Evolutionary conservation across 2,113 vertebrate genomes (phyloP).

Genomic region (Quiscalus mexicanus): DNA sequence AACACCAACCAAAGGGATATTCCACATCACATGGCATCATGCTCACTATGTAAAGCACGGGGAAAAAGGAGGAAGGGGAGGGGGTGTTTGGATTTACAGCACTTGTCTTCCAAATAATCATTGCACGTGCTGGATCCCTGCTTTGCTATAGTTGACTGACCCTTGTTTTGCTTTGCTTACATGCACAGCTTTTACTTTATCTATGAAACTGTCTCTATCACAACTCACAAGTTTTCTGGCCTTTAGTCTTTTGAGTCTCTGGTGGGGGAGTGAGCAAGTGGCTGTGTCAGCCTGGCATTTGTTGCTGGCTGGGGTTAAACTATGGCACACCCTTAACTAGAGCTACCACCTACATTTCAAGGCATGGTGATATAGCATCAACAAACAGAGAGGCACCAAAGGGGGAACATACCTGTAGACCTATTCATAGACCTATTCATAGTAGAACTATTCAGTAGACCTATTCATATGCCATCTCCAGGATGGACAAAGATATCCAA

Average conservation of each 20-base stretch:
- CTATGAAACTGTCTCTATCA: not conserved
- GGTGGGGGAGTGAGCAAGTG: not conserved
- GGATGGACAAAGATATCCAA: not conserved
- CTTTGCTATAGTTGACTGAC: not conserved
- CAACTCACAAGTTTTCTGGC: not conserved
- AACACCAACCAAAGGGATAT: not conserved
- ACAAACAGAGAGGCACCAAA: not conserved
- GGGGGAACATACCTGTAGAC: rapidly evolving
- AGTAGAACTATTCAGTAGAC: not conserved
- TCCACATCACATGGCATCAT: not conserved
- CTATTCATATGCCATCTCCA: rapidly evolving
- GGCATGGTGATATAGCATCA: not conserved
- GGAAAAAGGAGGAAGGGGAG: not conserved
- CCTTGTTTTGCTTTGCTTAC: not conserved
- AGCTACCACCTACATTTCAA: not conserved
- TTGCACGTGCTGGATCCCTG: not conserved
- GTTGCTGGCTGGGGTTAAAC: not conserved
- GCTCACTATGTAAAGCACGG: not conserved
- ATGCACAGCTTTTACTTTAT: not conserved
- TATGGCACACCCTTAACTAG: not conserved
- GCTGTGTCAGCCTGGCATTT: not conserved
- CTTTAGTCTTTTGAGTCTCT: not conserved
- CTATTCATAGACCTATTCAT: rapidly evolving
- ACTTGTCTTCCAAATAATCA: not conserved
- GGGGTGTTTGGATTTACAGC: rapidly evolving